These are phyloP conservation scores for Apostichopus parvimensis DNA, from an alignment of 35 echinoderm and acorn worm species.

Conservation along the genomic window DNA sequence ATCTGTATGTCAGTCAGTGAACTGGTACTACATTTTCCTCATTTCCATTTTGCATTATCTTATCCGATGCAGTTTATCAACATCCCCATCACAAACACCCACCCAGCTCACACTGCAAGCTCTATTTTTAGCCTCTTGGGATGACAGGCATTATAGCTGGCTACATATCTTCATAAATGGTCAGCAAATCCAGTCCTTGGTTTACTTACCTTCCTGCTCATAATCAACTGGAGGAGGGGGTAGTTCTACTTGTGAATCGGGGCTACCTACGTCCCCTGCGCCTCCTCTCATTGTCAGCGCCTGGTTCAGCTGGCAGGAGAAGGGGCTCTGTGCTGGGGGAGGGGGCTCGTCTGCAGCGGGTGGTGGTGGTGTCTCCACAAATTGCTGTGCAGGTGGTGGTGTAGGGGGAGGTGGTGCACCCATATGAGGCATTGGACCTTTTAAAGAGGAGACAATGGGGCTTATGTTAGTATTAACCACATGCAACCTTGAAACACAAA, in stretches of 20 bases:
- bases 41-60: too few relatives aligned
- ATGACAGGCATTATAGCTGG: too few relatives aligned
- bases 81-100: too few relatives aligned
- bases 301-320: constrained; percentile 47
- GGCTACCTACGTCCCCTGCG: not conserved
- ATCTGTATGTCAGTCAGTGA: too few relatives aligned
- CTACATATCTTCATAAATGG: too few relatives aligned
- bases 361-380: constrained; percentile 11
- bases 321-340: constrained; percentile 29
- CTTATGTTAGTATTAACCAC: constrained; percentile 25
- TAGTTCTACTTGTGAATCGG: constrained; percentile 25
- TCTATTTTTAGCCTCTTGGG: too few relatives aligned
- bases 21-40: too few relatives aligned
- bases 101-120: too few relatives aligned
- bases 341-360: constrained; percentile 36
- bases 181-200: not conserved
- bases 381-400: constrained; percentile 59
- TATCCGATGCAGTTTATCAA: too few relatives aligned
- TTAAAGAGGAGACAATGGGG: not conserved
- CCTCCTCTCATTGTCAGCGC: constrained; percentile 30
- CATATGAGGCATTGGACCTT: constrained; percentile 31
- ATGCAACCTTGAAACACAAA: not conserved
- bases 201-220: constrained; percentile 54
- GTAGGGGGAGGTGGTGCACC: constrained; percentile 39
- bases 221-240: constrained; percentile 60